These are phyloP conservation scores for Paradoxurus hermaphroditus DNA, from an alignment of 2,113 vertebrate genomes.

Conservation along the genomic window DNA sequence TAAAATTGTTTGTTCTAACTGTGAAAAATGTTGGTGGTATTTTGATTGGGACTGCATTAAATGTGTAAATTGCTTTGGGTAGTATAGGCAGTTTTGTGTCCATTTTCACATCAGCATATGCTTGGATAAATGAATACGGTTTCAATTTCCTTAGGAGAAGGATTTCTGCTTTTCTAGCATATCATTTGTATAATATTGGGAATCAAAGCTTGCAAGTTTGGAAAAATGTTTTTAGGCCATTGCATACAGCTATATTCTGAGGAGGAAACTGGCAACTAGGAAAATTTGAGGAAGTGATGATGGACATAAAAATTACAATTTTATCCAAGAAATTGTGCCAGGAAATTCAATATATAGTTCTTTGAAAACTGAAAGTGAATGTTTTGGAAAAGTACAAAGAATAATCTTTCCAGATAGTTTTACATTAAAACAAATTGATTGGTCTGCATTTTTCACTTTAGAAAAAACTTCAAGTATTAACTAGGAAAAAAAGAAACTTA, in stretches of 20 bases:
- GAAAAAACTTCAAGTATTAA: background rate
- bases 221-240: background rate
- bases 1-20: too few relatives aligned
- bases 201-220: background rate
- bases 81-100: background rate
- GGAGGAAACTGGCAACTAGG: background rate
- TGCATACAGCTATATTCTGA: background rate
- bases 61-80: too few relatives aligned
- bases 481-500: background rate
- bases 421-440: background rate
- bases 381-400: background rate
- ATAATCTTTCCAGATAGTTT: background rate
- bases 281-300: background rate
- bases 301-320: background rate
- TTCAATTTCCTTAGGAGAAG: background rate
- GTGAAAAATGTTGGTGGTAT: too few relatives aligned
- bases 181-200: background rate
- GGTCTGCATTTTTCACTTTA: background rate
- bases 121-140: background rate
- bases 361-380: background rate
- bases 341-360: background rate
- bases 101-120: background rate
- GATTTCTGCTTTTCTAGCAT: background rate
- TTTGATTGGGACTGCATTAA: too few relatives aligned
- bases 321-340: background rate